Conservation (phyloP, 2,113 vertebrate genomes). For the Tetrax tetrax region DNA sequence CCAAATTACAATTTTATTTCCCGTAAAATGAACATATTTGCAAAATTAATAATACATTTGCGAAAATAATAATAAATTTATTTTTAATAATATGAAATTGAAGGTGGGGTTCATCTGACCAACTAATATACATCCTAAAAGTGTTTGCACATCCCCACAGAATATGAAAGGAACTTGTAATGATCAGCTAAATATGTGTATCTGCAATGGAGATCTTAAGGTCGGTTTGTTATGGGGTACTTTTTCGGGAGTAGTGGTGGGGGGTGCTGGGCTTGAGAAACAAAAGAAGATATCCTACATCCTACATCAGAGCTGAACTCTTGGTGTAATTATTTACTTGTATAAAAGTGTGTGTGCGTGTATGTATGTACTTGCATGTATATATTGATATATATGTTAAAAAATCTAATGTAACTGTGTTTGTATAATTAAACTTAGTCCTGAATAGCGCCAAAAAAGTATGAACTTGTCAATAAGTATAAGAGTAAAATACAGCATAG, state of each 20-base stretch:
- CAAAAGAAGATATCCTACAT: background rate
- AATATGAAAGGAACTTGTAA: background rate
- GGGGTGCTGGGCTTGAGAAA: background rate
- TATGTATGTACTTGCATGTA: background rate
- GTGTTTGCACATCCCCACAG: background rate
- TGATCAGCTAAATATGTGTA: background rate
- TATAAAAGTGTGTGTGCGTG: background rate
- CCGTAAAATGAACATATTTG: background rate
- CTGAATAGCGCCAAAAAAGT: background rate
- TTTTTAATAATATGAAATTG: background rate
- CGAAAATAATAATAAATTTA: background rate
- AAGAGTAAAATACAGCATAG: background rate
- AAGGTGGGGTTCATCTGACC: background rate
- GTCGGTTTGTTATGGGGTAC: background rate
- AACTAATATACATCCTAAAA: background rate
- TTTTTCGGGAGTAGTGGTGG: accelerated
- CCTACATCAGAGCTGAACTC: background rate
- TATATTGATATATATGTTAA: background rate
- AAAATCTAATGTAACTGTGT: background rate
- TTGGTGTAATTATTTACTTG: background rate
- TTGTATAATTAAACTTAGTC: background rate
- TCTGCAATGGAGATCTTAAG: background rate
- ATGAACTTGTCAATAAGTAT: background rate
- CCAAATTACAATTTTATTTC: background rate
- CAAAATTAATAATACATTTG: background rate